Evolutionary conservation across 2,113 vertebrate genomes (phyloP), one percentile per base, ranked within the genome.

Genomic region (Micronisus gabar): DNA sequence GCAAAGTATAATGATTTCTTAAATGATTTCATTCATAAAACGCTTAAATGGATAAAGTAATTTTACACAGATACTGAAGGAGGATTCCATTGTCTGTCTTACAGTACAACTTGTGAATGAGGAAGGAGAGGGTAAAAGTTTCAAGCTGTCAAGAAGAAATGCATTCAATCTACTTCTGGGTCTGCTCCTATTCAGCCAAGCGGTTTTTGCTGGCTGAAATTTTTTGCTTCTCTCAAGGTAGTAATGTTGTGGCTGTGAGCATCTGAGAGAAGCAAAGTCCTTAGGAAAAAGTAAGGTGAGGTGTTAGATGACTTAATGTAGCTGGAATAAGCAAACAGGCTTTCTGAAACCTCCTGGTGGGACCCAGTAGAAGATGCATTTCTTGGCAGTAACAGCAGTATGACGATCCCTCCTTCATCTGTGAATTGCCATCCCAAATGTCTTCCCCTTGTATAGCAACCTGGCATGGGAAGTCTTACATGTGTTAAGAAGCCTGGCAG

Each of bases 21-120:
- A 70, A 96, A 92, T 70, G 0, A 94, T 93, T 96, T 90, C 25
- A 90, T 96, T 96, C 78, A 90, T 76, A 82, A 78, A 96, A 80
- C 38, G 15, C 71, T 58, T 66, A 53, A 90, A 90, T 62, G 56
- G 61, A 10, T 74, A 36, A 88, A 87, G 47, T 41, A 72, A 72
- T 93, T 92, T 86, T 80, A 45, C 81, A 68, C 6, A 68, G 74
- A 73, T 53, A 75, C 25, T 59, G 45, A 72, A 86, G 38, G 21
- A 70, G 41, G 45, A 90, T 80, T 80, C 36, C 20, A 29, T 73
- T 95, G 73, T 72, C 30, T 85, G 75, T 87, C 68, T 72, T 8
- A 10, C 14, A 72, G 36, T 32, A 13, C 14, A 72, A 27, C 7
- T 71, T 76, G 18, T 78, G 70, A 94, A 26, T 79, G 47, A 72